phyloP scores from a whole-genome alignment of 37 sponge, comb jelly and placozoan genomes.

The Cladorhizidae sp. region DNA sequence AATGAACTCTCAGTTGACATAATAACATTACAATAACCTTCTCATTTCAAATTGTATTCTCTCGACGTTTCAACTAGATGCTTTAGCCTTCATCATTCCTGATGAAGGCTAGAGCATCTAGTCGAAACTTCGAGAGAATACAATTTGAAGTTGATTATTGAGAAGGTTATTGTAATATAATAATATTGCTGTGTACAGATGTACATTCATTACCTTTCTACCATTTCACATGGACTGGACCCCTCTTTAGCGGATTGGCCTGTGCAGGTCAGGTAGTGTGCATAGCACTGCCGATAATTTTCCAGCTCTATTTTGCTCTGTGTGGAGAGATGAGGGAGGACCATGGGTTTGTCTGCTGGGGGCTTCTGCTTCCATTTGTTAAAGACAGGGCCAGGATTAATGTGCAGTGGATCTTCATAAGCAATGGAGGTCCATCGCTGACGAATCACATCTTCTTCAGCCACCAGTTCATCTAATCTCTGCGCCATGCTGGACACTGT shows the following conservation, averaged over 20 bases:
- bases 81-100: no score
- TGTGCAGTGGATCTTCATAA: conserved; percentile 17
- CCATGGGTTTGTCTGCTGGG: neutral
- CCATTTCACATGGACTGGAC: conserved; percentile 36
- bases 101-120: no score
- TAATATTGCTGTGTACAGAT: no score
- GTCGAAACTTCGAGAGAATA: no score
- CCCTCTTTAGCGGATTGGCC: conserved; percentile 8
- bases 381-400: neutral
- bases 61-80: no score
- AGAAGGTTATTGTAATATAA: no score
- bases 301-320: neutral
- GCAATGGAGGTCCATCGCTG: conserved; percentile 34
- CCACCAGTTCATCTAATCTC: conserved; percentile 29
- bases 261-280: conserved; percentile 24
- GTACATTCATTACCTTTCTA: conserved; percentile 35
- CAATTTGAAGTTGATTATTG: no score
- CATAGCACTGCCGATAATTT: neutral
- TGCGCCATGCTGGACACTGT: neutral
- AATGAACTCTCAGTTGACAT: no score
- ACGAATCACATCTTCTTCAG: conserved; percentile 36
- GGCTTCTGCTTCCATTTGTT: neutral
- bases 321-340: neutral
- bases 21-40: no score
- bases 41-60: no score